Conservation (phyloP, 2,888 invertebrate species). For the Tribolium freemani region DNA sequence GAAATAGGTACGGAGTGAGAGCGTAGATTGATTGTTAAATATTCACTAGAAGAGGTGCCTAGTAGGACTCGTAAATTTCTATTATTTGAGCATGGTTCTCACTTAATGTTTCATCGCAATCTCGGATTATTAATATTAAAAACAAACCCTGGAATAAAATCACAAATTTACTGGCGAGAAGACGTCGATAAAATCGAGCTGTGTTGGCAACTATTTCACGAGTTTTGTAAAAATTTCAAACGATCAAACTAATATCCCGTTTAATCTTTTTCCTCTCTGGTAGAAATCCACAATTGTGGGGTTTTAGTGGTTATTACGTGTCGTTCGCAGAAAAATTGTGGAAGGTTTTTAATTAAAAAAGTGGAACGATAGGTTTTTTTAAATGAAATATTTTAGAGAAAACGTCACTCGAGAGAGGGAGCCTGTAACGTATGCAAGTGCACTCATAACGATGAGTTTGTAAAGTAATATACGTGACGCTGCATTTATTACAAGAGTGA, state of each 20-base stretch:
- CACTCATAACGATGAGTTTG: neutral
- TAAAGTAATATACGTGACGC: too few species aligned
- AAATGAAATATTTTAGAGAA: neutral
- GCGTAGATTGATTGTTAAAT: constrained; percentile 34
- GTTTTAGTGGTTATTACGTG: neutral
- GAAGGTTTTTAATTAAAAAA: neutral
- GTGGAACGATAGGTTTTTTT: neutral
- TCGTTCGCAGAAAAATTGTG: neutral
- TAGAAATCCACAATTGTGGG: neutral
- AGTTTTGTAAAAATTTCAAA: neutral
- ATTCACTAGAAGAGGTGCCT: constrained; percentile 11
- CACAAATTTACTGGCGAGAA: neutral
- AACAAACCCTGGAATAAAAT: neutral
- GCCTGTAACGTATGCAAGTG: neutral
- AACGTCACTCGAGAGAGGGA: neutral
- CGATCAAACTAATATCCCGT: neutral
- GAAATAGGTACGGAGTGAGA: constrained; percentile 14
- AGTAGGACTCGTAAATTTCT: constrained; percentile 18
- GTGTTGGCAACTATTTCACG: neutral
- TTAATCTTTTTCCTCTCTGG: neutral
- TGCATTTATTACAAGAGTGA: too few species aligned
- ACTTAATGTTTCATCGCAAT: constrained; percentile 25
- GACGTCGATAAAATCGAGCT: neutral
- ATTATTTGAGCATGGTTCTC: constrained; percentile 16
- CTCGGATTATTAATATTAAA: constrained; percentile 30